Evolutionary conservation across 2,888 invertebrate genomes (phyloP), one percentile per base, ranked within the genome.

Genomic region (Tineola bisselliella): DNA sequence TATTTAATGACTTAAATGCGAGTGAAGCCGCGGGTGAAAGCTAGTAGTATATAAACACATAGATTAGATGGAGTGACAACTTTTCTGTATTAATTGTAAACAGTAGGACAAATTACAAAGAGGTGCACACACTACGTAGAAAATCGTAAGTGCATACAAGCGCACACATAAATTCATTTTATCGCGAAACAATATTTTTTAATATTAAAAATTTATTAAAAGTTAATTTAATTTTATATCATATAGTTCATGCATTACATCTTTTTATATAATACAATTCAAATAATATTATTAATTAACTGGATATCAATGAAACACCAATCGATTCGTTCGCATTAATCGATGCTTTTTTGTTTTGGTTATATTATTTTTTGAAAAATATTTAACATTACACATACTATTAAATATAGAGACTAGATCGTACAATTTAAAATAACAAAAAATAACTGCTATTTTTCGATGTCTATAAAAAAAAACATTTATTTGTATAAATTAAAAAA

Each of bases 81-180:
- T 13, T 13, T 33, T 33, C 38, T 10, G 11, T 33, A 43, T 3
- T n/a, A 5, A 43, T 43, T 8, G 5, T 13, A 52, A 52, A 11
- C 4, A 52, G 11, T 13, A 13, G 18, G 11, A 52, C 17, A 52
- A 4, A 17, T n/a, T 15, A 52, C 52, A 52, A 15, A 25, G 2
- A 4, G 6, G 15, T 57, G 57, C 31, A 57, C 31, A 18, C 10
- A 57, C 30, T 57, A 57, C 30, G 30, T 25, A 6, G 33, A 33
- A 59, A 59, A 13, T 13, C 59, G 13, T 59, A 38, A 15, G 59
- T 59, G 31, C 57, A 3, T 33, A 31, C n/a, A 59, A 59, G 59
- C 59, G 52, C 15, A 2, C 17, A 52, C 52, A 52, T 13, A 4
- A 52, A 17, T 52, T 17, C 52, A 52, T 52, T 8, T 33, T 5